These are phyloP conservation scores for Leucoma salicis DNA, from an alignment of 2,888 invertebrate genomes.

Conservation along the genomic window DNA sequence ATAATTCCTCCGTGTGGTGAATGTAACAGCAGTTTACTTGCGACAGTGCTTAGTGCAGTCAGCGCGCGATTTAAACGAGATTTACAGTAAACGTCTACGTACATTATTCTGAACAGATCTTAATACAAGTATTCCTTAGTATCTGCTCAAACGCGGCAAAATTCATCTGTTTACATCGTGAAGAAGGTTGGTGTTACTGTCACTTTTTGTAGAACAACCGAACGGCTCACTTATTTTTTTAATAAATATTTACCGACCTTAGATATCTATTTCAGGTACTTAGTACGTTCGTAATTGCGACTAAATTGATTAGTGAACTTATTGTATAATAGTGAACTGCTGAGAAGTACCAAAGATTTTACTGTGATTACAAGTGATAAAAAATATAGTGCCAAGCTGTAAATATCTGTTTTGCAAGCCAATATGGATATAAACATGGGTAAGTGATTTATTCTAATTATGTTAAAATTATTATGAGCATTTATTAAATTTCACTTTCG, in stretches of 20 bases:
- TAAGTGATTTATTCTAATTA: conserved; percentile 22
- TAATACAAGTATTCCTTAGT: conserved; percentile 13
- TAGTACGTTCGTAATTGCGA: too few relatives aligned
- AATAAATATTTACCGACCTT: background rate
- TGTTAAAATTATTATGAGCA: too few relatives aligned
- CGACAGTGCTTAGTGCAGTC: conserved; percentile 33
- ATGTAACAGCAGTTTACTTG: conserved; percentile 39
- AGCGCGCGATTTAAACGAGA: conserved; percentile 28
- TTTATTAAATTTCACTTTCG: too few relatives aligned
- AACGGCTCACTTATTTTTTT: background rate
- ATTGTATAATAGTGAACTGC: conserved; percentile 8
- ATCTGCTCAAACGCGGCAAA: conserved; percentile 14
- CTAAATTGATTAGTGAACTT: background rate
- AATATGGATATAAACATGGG: conserved; percentile 30
- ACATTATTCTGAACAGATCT: conserved; percentile 29
- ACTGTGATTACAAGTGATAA: conserved; percentile 26
- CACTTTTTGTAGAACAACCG: background rate
- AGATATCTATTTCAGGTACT: too few relatives aligned
- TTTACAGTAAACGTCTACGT: too few relatives aligned
- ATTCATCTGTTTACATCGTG: conserved; percentile 4
- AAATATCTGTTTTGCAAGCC: conserved; percentile 9
- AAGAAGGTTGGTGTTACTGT: background rate
- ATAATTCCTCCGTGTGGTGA: conserved; percentile 29
- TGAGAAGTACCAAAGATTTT: conserved; percentile 10
- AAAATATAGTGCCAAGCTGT: conserved; percentile 14